Conservation (phyloP, 1,140 invertebrate genomes). For the Solenopsis invicta region DNA sequence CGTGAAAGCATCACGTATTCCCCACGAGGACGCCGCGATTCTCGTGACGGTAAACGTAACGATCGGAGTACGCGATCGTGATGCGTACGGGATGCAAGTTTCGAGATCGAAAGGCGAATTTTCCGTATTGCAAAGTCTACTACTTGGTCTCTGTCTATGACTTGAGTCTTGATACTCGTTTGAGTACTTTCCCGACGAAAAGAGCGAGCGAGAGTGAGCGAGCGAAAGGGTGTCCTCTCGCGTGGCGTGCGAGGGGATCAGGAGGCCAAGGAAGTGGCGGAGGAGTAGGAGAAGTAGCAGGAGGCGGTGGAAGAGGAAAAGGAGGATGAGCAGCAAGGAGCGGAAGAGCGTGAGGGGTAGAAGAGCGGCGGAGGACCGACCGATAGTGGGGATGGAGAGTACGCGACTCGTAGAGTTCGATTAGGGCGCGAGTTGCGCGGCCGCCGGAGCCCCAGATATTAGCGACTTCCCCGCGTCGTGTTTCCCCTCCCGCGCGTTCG, state of each 20-base stretch:
- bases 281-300: conserved; percentile 47
- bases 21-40: not conserved
- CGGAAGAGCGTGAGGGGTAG: conserved; percentile 62
- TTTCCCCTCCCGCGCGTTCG: conserved; percentile 32
- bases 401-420: conserved; percentile 82
- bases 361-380: conserved; percentile 7
- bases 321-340: conserved; percentile 53
- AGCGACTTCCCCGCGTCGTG: conserved; percentile 72
- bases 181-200: conserved; percentile 66
- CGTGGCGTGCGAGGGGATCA: conserved; percentile 54
- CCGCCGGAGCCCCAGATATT: conserved; percentile 85
- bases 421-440: conserved; percentile 83
- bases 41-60: not conserved
- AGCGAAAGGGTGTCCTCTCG: conserved; percentile 73
- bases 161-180: conserved; percentile 51
- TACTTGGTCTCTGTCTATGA: conserved; percentile 60
- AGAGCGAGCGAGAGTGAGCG: conserved; percentile 76
- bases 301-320: conserved; percentile 63
- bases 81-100: not conserved
- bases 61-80: not conserved
- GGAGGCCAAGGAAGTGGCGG: conserved; percentile 66
- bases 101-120: conserved; percentile 45
- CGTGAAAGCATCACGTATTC: not conserved
- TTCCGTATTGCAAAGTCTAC: conserved; percentile 29
- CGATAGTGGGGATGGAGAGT: conserved; percentile 75